Percentiles rank a stretch among this genome's conserved stretches.
phyloP scores from a whole-genome alignment of 2,888 invertebrate genomes.

The Phragmatobia fuliginosa region DNA sequence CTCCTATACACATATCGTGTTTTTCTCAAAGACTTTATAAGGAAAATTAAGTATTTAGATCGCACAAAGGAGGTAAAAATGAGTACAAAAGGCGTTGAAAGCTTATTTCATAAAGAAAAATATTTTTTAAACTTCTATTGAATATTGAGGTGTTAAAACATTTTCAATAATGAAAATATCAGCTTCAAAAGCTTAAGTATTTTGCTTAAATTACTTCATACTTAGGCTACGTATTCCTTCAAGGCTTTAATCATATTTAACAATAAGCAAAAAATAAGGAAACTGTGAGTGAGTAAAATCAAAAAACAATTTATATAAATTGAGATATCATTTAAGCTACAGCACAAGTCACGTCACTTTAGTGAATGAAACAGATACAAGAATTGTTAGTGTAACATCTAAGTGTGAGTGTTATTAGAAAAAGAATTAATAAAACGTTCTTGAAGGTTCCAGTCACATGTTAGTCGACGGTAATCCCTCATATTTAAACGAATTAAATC shows the following conservation, averaged over 20 bases:
- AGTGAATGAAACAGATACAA: background rate
- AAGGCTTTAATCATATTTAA: constrained; percentile 8
- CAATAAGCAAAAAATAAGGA: constrained; percentile 3
- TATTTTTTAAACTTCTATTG: background rate
- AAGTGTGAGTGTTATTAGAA: background rate
- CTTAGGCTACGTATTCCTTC: constrained; percentile 12
- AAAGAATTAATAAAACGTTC: background rate
- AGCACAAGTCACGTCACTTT: background rate
- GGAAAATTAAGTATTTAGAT: constrained; percentile 13
- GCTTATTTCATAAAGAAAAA: background rate
- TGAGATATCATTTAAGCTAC: too few relatives aligned
- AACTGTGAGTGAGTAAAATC: too few relatives aligned
- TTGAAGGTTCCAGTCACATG: background rate
- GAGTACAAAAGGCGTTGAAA: constrained; percentile 5
- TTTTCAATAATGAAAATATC: background rate
- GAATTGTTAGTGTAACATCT: background rate
- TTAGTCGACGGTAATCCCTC: background rate
- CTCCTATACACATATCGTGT: constrained; percentile 12
- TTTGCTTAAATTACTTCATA: constrained; percentile 1
- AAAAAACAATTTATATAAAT: too few relatives aligned
- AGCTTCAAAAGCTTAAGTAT: background rate
- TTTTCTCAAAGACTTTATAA: constrained; percentile 18
- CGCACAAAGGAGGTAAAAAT: constrained; percentile 9
- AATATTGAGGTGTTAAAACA: background rate
- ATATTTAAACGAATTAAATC: background rate